phyloP scores from a whole-genome alignment of 2,113 vertebrate species.

The Polypterus senegalus region DNA sequence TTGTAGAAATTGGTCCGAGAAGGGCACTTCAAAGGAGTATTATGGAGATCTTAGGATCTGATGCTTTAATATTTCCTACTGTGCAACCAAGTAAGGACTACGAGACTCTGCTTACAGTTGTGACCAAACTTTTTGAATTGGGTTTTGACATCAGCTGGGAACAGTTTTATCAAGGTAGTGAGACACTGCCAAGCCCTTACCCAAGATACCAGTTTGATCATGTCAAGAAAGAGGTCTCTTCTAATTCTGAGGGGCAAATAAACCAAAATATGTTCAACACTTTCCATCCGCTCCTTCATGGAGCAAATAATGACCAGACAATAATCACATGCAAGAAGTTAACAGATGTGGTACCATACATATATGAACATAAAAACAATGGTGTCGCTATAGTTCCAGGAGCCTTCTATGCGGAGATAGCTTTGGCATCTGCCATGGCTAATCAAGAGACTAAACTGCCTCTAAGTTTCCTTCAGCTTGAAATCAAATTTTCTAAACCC shows the following conservation, averaged over 20 bases:
- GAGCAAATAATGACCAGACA: slow-evolving; percentile 23
- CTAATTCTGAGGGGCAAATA: slow-evolving; percentile 39
- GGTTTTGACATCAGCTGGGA: slow-evolving; percentile 59
- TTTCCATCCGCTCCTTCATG: slow-evolving; percentile 38
- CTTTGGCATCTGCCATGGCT: slow-evolving; percentile 48
- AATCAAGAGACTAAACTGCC: slow-evolving; percentile 45
- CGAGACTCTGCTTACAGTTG: slow-evolving; percentile 37
- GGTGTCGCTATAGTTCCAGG: slow-evolving; percentile 55
- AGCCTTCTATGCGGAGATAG: slow-evolving; percentile 61
- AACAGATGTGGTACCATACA: slow-evolving; percentile 28
- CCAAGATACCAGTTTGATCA: slow-evolving; percentile 67
- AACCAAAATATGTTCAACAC: slow-evolving; percentile 9
- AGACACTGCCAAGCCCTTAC: slow-evolving; percentile 44
- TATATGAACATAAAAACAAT: slow-evolving; percentile 65
- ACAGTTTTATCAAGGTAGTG: slow-evolving; percentile 45
- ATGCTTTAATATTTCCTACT: slow-evolving; percentile 43
- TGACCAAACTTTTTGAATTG: slow-evolving; percentile 59
- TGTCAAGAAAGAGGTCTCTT: slow-evolving; percentile 39
- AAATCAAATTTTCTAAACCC: slow-evolving; percentile 47
- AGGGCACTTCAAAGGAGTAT: slow-evolving; percentile 58
- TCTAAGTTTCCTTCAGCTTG: slow-evolving; percentile 42
- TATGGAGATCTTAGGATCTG: slow-evolving; percentile 53
- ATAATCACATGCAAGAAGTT: slow-evolving; percentile 48
- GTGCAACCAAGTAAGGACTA: slow-evolving; percentile 49
- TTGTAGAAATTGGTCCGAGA: slow-evolving; percentile 71